Conservation (phyloP, 2,888 invertebrate species). For the Erannis defoliaria region DNA sequence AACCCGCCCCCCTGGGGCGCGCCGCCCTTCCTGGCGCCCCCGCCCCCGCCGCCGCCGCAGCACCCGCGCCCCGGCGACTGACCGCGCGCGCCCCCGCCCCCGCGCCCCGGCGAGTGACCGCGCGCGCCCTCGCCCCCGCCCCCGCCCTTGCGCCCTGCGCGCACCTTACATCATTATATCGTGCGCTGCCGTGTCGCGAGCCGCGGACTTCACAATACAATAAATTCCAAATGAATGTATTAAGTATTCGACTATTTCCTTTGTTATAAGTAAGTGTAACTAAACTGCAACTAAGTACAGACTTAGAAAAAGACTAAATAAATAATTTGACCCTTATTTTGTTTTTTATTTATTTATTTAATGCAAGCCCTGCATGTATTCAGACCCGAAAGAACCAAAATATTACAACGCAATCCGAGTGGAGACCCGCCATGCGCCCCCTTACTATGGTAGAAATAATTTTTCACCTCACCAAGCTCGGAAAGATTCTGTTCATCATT, state of each 20-base stretch:
- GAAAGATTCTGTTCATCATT: no score
- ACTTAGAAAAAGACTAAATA: not conserved
- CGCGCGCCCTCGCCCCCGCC: no score
- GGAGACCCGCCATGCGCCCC: no score
- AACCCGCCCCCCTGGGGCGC: constrained; percentile 75
- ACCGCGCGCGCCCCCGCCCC: not conserved
- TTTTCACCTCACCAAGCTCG: no score
- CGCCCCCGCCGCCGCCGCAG: constrained; percentile 83
- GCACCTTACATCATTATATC: no score
- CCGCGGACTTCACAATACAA: no score
- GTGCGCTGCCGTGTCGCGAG: no score
- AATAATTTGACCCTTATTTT: not conserved
- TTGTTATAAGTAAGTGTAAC: not conserved
- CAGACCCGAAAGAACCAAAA: no score
- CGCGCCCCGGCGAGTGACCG: not conserved
- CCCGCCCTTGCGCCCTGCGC: no score
- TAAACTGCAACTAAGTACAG: not conserved
- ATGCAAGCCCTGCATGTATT: no score
- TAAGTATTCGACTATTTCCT: not conserved
- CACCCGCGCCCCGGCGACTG: constrained; percentile 72
- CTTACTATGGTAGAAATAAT: no score
- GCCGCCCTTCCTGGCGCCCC: constrained; percentile 77
- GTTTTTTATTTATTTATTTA: not conserved
- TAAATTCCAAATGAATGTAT: no score
- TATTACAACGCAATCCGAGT: not conserved